Conservation (phyloP, 2,797 vertebrate genomes). For the Falco cherrug region DNA sequence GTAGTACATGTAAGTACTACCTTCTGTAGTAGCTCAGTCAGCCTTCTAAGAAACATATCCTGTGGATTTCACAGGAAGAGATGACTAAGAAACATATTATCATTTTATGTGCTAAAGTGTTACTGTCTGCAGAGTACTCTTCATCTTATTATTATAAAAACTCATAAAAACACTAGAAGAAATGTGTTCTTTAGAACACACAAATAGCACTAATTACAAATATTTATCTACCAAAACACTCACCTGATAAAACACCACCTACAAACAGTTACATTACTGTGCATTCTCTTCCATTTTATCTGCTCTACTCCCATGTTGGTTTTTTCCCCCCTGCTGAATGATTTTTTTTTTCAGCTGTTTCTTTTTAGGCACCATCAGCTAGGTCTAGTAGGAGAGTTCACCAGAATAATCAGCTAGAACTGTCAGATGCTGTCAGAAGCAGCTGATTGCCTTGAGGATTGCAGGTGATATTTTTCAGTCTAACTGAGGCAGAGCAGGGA, state of each 20-base stretch:
- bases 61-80: background rate
- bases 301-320: accelerated
- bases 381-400: background rate
- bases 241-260: background rate
- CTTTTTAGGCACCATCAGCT: background rate
- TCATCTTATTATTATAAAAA: background rate
- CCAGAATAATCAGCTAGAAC: background rate
- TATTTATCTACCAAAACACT: background rate
- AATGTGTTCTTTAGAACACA: background rate
- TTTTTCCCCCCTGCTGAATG: background rate
- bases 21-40: background rate
- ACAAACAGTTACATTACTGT: background rate
- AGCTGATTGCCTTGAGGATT: background rate
- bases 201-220: background rate
- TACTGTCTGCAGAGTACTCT: background rate
- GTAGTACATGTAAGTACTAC: no score
- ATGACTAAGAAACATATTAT: background rate
- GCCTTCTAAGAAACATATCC: background rate
- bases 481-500: background rate
- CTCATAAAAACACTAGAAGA: background rate
- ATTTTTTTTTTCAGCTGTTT: background rate
- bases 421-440: background rate
- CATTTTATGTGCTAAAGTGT: background rate
- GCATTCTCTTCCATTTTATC: background rate
- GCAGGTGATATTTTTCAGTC: background rate